A percentile compares a stretch with the other conserved stretches of the same genome.
Conservation (phyloP, 2,113 vertebrate species). For the Tauraco erythrolophus region DNA sequence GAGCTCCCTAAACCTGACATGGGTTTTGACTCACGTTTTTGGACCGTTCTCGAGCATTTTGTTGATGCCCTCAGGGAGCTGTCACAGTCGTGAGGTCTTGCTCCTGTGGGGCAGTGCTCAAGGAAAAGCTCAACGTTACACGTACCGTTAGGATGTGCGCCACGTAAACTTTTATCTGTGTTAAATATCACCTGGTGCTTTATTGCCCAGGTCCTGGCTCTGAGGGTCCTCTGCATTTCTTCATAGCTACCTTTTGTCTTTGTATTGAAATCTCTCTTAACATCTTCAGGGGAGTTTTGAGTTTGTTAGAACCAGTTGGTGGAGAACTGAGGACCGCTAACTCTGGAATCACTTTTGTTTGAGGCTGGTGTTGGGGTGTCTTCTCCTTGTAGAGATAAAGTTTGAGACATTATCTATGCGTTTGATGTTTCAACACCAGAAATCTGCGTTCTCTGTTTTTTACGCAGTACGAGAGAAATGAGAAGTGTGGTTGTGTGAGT, state of each 20-base stretch:
- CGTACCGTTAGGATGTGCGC: accelerated
- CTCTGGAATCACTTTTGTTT: neutral
- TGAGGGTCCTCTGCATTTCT: neutral
- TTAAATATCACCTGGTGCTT: neutral
- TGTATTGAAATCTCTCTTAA: neutral
- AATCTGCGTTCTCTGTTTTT: neutral
- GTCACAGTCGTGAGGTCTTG: neutral
- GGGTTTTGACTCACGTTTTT: neutral
- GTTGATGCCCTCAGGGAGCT: neutral
- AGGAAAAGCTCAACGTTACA: accelerated
- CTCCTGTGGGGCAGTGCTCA: neutral
- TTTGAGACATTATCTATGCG: neutral
- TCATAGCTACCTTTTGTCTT: neutral
- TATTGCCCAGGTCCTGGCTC: neutral
- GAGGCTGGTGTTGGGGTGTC: neutral
- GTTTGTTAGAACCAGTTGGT: neutral
- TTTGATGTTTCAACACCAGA: neutral
- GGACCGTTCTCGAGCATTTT: neutral
- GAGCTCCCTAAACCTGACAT: neutral
- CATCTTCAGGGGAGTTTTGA: neutral
- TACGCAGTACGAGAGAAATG: neutral
- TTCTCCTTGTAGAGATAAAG: neutral
- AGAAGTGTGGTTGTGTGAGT: accelerated
- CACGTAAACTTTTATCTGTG: neutral
- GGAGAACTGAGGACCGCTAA: neutral